Evolutionary conservation across 2,113 vertebrate species (phyloP), one percentile per base, ranked within the genome.

Genomic region (Coregonus clupeaformis): DNA sequence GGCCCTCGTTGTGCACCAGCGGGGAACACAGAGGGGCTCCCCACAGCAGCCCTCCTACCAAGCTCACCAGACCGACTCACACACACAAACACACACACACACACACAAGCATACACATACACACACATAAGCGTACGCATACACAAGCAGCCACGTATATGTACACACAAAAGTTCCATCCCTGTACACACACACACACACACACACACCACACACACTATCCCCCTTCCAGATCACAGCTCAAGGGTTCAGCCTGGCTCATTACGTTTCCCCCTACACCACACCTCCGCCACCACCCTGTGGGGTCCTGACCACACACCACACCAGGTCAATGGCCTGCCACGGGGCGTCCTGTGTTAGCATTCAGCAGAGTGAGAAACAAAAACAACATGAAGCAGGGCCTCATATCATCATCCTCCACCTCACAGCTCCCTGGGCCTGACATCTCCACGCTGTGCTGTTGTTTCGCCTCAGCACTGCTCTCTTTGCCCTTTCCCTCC

Each of bases 401-500:
- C 86, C 87, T 88, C 82, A 59, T 7, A n/a, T 59, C 89, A 89
- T 91, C 84, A 89, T 89, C 89, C 86, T 90, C 89, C 84, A 87
- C 84, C 85, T 88, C 86, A 84, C 87, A 84, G 84, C 84, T 88
- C 84, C 77, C 78, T 60, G 77, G 84, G 85, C 82, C 77, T 90
- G 89, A 90, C 90, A 85, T 85, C 87, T 87, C 89, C 83, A 85
- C 75, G 65, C 77, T 60, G 88, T 73, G 86, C 86, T 89, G 87
- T 89, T 90, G 89, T 89, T 90, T 89, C 84, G 87, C 85, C 83
- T 89, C 86, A 86, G 85, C 74, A 84, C 86, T 84, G 86, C 88
- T 91, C 88, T 88, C 82, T 79, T n/a, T 91, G 89, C 87, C 88
- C 90, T 90, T 90, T 89, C 82, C 80, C 88, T 83, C 87, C 79